phyloP scores from a whole-genome alignment of 1,140 invertebrate species.

The Macrocentrus cingulum region DNA sequence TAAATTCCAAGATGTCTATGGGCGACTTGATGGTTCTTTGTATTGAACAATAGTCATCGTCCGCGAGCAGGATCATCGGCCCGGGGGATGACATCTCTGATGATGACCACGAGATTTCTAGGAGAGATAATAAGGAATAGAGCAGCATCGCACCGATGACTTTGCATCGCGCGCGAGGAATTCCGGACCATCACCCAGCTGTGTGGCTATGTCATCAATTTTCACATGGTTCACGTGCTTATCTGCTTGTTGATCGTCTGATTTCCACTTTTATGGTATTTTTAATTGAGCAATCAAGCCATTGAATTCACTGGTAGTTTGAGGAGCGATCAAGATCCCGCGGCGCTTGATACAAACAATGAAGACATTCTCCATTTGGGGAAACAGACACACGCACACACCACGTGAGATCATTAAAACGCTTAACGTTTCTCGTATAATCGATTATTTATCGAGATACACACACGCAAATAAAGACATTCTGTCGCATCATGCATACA shows the following conservation, averaged over 20 bases:
- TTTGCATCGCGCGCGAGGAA: too few relatives aligned
- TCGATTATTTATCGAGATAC: conserved; percentile 51
- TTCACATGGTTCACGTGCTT: background rate
- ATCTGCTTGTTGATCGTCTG: background rate
- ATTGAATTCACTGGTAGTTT: conserved; percentile 8
- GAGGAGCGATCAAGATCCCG: conserved; percentile 11
- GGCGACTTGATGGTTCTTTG: too few relatives aligned
- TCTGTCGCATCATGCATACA: too few relatives aligned
- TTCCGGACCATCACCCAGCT: background rate
- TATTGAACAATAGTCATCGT: too few relatives aligned
- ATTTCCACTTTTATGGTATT: background rate
- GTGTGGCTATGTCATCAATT: background rate
- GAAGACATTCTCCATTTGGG: conserved; percentile 8
- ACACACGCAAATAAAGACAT: conserved; percentile 27
- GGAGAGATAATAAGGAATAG: too few relatives aligned
- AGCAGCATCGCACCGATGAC: too few relatives aligned
- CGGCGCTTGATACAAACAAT: conserved; percentile 4
- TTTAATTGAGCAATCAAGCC: conserved; percentile 2
- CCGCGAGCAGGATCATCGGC: too few relatives aligned
- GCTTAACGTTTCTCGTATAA: conserved; percentile 46
- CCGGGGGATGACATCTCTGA: too few relatives aligned
- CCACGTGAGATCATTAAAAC: conserved; percentile 42
- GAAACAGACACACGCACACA: background rate
- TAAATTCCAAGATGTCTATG: too few relatives aligned
- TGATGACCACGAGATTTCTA: too few relatives aligned